Evolutionary conservation across 2,113 vertebrate genomes (phyloP).

Genomic region (Cettia cetti): DNA sequence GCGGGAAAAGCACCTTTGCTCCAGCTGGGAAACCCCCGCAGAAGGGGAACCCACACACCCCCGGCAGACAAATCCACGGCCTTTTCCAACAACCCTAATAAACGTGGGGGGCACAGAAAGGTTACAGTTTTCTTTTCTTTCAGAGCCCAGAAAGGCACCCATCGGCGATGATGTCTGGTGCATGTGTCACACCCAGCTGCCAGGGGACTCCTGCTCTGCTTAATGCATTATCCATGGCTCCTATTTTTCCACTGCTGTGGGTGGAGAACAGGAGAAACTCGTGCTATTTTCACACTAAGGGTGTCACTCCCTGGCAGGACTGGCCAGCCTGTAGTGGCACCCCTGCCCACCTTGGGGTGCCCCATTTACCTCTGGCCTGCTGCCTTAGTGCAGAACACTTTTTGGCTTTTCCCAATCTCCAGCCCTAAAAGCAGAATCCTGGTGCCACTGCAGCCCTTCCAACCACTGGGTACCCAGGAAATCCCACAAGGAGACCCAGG

Average conservation of each 20-base stretch:
- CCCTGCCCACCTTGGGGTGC: background rate
- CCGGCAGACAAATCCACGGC: background rate
- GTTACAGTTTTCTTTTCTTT: background rate
- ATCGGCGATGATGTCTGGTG: background rate
- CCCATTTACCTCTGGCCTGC: background rate
- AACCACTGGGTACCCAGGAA: background rate
- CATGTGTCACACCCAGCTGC: rapidly evolving
- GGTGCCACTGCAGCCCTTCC: background rate
- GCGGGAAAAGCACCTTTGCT: background rate
- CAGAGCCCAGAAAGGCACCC: background rate
- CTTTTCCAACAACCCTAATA: background rate
- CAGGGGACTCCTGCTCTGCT: background rate
- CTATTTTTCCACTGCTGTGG: background rate
- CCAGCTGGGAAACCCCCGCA: background rate
- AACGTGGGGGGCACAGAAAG: rapidly evolving
- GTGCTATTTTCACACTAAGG: rapidly evolving
- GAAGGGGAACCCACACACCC: background rate
- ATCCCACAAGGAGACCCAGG: background rate
- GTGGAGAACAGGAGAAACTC: background rate
- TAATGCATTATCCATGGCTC: background rate
- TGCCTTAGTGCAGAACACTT: rapidly evolving
- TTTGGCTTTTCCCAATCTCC: background rate
- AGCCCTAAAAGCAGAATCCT: background rate
- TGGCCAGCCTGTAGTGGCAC: background rate
- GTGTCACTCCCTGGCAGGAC: background rate